Evolutionary conservation across 2,797 vertebrate species (phyloP).

Genomic region (Scleropages formosus): DNA sequence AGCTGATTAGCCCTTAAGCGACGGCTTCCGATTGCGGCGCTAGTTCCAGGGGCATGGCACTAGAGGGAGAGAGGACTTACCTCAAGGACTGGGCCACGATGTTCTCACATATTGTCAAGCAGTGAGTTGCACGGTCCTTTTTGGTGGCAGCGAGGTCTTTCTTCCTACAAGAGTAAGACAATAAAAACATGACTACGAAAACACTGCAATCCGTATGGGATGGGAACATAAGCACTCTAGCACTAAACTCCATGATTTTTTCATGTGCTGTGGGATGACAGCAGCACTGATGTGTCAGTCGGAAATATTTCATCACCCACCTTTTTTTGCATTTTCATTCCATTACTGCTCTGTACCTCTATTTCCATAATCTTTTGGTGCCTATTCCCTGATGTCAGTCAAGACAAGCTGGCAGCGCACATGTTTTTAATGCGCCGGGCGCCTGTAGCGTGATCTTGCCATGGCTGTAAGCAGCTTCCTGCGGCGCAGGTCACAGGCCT

Average conservation of each 20-base stretch:
- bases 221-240: too few relatives aligned
- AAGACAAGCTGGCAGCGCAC: background rate
- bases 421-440: background rate
- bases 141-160: constrained; percentile 92
- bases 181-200: background rate
- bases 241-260: too few relatives aligned
- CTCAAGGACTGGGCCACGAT: constrained; percentile 94
- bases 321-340: too few relatives aligned
- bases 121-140: constrained; percentile 94
- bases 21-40: background rate
- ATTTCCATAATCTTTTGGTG: background rate
- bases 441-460: background rate
- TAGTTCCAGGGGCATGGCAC: background rate
- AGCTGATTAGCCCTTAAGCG: constrained; percentile 33
- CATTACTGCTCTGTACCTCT: too few relatives aligned
- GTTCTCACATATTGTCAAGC: constrained; percentile 96
- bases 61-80: constrained; percentile 60
- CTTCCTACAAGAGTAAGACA: constrained; percentile 72
- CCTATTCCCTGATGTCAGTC: background rate
- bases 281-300: too few relatives aligned
- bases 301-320: too few relatives aligned
- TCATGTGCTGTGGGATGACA: too few relatives aligned
- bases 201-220: too few relatives aligned
- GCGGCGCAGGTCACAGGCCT: background rate
- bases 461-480: background rate